Conservation (phyloP, 64 coral and sea anemone species). For the Montipora efflorescens region DNA sequence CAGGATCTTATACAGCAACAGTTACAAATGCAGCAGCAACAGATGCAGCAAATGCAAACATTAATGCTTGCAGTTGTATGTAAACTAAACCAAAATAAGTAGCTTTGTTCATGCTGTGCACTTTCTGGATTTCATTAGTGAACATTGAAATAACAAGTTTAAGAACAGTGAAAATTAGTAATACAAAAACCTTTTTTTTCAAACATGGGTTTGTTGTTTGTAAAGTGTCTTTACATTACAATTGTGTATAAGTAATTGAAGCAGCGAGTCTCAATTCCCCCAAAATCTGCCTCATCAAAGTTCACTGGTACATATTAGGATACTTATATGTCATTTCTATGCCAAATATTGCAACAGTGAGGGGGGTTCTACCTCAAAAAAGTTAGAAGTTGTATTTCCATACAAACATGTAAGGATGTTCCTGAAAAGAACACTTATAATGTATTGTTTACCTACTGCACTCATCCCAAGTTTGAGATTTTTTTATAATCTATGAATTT, state of each 20-base stretch:
- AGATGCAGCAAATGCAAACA: conserved; percentile 32
- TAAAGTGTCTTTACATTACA: neutral
- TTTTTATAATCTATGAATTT: neutral
- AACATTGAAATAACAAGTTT: neutral
- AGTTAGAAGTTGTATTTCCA: too few species aligned
- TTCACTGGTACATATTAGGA: neutral
- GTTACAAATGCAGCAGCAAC: neutral
- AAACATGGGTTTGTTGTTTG: neutral
- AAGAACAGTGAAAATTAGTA: neutral
- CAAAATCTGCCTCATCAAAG: neutral
- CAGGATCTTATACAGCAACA: conserved; percentile 11
- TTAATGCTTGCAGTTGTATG: conserved; percentile 32
- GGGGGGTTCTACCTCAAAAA: neutral
- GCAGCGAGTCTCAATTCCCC: neutral
- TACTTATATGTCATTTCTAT: neutral
- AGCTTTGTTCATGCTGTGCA: neutral
- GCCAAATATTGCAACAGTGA: neutral
- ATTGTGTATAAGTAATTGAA: neutral
- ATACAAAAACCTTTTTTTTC: neutral
- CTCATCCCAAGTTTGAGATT: neutral
- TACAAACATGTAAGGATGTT: too few species aligned
- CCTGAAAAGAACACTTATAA: neutral
- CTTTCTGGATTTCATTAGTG: neutral
- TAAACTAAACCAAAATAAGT: neutral
- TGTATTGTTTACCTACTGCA: neutral